These are phyloP conservation scores for Paguma larvata DNA, from an alignment of 2,797 vertebrate genomes.

Conservation along the genomic window DNA sequence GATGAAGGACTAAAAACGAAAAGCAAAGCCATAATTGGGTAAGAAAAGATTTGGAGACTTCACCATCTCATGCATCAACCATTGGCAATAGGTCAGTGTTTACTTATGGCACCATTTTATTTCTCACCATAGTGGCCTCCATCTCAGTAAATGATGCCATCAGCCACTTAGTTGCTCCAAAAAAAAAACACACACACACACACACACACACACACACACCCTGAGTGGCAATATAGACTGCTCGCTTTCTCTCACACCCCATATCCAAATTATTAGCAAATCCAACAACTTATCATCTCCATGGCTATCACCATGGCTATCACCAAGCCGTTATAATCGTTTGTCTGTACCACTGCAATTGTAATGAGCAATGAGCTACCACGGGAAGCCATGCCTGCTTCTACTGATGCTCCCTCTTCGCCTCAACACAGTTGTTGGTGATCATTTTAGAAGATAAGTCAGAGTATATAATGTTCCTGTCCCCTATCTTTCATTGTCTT, in stretches of 20 bases:
- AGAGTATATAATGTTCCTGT: background rate
- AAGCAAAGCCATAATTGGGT: background rate
- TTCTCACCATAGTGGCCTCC: background rate
- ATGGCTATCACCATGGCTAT: background rate
- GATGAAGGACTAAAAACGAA: background rate
- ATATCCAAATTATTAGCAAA: background rate
- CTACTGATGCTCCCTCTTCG: background rate
- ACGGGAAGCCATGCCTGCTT: background rate
- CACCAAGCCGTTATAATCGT: background rate
- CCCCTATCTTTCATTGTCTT: background rate
- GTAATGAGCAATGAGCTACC: background rate
- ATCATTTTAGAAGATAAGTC: slow-evolving; percentile 19
- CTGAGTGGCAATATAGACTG: background rate
- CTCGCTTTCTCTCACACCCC: background rate
- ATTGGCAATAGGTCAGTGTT: background rate
- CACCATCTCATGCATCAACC: background rate
- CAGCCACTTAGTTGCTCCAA: background rate
- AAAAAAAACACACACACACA: no score
- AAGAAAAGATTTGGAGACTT: background rate
- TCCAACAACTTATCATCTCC: background rate
- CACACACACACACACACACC: no score
- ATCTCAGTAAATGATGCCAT: background rate
- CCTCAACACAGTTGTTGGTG: background rate
- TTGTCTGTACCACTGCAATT: background rate
- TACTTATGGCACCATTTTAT: background rate